phyloP scores from a whole-genome alignment of 2,888 invertebrate genomes.

The Chorisops tibialis region DNA sequence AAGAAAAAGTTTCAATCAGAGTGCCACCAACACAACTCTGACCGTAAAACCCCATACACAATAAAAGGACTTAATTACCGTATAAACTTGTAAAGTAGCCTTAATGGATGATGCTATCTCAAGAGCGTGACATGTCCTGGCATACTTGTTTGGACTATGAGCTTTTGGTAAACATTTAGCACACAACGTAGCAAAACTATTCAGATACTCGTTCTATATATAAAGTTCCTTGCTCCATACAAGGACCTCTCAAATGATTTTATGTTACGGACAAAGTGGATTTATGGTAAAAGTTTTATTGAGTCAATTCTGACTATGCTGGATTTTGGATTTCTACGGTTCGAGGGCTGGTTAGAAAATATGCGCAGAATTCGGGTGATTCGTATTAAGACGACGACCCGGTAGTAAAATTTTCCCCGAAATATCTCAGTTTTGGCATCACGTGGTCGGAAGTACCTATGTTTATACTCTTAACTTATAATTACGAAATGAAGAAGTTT shows the following conservation, averaged over 20 bases:
- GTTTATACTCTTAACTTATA: too few relatives aligned
- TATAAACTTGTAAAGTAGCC: neutral
- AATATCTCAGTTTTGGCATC: too few relatives aligned
- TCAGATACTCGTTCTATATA: neutral
- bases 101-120: conserved; percentile 7
- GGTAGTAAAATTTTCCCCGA: too few relatives aligned
- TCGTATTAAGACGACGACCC: too few relatives aligned
- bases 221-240: neutral
- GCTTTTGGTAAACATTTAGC: conserved; percentile 5
- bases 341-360: too few relatives aligned
- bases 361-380: too few relatives aligned
- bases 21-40: neutral
- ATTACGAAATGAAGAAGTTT: too few relatives aligned
- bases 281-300: conserved; percentile 23
- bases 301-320: conserved; percentile 8
- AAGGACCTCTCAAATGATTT: conserved; percentile 2
- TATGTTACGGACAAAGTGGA: conserved; percentile 11
- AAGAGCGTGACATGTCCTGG: conserved; percentile 12
- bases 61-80: neutral
- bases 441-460: too few relatives aligned
- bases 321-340: conserved; percentile 5
- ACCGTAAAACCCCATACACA: too few relatives aligned
- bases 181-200: neutral
- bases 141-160: conserved; percentile 9
- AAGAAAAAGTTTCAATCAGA: neutral